phyloP scores from a whole-genome alignment of 2,797 vertebrate species.

The Craterocephalus amniculus region DNA sequence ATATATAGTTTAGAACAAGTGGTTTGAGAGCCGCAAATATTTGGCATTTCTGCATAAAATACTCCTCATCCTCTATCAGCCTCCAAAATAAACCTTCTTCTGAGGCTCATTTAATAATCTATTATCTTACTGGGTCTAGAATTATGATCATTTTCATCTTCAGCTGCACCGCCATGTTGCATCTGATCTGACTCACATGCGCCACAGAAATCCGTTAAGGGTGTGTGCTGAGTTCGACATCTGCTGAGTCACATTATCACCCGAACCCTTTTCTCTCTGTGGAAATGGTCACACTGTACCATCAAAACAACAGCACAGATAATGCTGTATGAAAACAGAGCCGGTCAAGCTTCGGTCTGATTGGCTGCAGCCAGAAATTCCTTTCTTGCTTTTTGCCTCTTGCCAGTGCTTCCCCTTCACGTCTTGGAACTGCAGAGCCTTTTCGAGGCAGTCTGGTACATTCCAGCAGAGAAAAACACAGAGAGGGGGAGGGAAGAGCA shows the following conservation, averaged over 20 bases:
- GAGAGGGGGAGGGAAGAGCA: slow-evolving; percentile 34
- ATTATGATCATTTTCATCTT: slow-evolving; percentile 22
- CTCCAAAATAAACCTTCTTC: not conserved
- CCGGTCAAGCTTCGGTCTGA: slow-evolving; percentile 25
- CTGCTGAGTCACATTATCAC: slow-evolving; percentile 69
- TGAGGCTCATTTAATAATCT: not conserved
- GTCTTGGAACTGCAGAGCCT: slow-evolving; percentile 39
- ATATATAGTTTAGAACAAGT: not conserved
- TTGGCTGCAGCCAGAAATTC: slow-evolving; percentile 41
- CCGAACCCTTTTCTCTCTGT: slow-evolving; percentile 32
- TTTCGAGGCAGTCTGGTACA: slow-evolving; percentile 54
- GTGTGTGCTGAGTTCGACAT: slow-evolving; percentile 50
- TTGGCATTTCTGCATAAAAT: not conserved
- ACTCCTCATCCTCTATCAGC: not conserved
- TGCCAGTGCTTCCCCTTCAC: slow-evolving; percentile 39
- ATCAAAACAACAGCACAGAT: slow-evolving; percentile 51
- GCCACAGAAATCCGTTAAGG: slow-evolving; percentile 56
- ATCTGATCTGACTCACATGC: slow-evolving; percentile 18
- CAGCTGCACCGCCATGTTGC: slow-evolving; percentile 16
- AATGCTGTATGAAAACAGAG: slow-evolving; percentile 35
- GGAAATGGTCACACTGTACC: slow-evolving; percentile 58
- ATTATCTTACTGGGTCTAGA: slow-evolving; percentile 20
- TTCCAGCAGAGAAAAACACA: slow-evolving; percentile 70
- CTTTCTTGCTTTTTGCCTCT: slow-evolving; percentile 48
- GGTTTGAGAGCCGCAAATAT: not conserved